Percentiles rank a stretch among this genome's conserved stretches.
These are phyloP conservation scores for Microcebus murinus DNA, from an alignment of 2,113 vertebrate species.

Conservation along the genomic window DNA sequence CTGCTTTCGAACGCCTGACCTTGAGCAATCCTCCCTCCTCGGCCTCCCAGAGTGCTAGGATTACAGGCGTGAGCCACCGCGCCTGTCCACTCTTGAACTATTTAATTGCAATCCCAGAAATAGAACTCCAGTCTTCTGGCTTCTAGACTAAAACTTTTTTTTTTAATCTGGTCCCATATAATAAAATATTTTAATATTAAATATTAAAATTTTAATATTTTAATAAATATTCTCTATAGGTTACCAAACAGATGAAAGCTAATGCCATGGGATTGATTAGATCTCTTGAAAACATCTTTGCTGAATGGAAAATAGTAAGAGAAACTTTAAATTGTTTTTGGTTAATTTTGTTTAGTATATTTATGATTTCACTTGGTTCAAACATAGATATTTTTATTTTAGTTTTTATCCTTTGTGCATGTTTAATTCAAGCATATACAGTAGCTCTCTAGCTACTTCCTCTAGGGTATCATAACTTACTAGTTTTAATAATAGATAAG, in stretches of 20 bases:
- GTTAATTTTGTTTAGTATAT: not conserved
- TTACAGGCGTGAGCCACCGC: too few species aligned
- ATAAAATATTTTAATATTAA: not conserved
- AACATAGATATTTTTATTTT: not conserved
- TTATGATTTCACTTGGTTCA: not conserved
- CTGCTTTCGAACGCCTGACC: too few species aligned
- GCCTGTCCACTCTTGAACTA: too few species aligned
- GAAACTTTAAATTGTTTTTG: not conserved
- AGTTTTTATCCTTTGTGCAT: not conserved
- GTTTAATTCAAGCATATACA: not conserved
- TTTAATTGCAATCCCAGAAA: not conserved
- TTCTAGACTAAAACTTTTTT: not conserved
- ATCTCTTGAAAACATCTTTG: slow-evolving; percentile 86
- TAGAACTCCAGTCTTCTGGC: not conserved
- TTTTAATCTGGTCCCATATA: not conserved
- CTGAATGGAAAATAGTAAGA: slow-evolving; percentile 87
- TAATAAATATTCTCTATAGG: slow-evolving; percentile 80
- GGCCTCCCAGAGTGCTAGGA: too few species aligned
- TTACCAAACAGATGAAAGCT: slow-evolving; percentile 86
- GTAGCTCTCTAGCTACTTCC: not conserved
- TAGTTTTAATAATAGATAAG: too few species aligned
- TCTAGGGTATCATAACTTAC: not conserved
- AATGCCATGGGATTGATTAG: slow-evolving; percentile 81
- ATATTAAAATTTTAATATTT: not conserved
- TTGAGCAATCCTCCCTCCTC: too few species aligned